Evolutionary conservation across 2,888 invertebrate species (phyloP).

Genomic region (Pristionchus fissidentatus): DNA sequence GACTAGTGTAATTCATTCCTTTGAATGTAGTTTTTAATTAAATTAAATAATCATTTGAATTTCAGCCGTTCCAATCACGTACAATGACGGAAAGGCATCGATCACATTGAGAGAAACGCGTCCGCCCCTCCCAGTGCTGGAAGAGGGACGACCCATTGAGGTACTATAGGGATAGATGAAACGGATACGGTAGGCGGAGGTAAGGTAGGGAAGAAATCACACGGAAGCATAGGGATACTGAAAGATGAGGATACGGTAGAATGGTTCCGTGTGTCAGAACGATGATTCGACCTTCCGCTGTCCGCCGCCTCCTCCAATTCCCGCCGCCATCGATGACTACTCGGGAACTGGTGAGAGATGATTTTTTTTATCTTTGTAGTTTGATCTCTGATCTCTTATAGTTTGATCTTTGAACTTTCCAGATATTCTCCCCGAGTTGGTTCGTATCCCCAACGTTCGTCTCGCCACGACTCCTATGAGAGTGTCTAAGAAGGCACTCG

Average conservation of each 20-base stretch:
- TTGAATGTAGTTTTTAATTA: too few relatives aligned
- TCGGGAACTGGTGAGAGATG: not conserved
- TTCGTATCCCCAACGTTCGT: conserved; percentile 4
- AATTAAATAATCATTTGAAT: not conserved
- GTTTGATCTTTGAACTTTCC: not conserved
- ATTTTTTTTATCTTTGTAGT: not conserved
- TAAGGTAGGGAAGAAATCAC: not conserved
- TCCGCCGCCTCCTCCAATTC: conserved; percentile 18
- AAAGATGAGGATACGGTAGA: not conserved
- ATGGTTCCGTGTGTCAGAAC: too few relatives aligned
- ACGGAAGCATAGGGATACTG: not conserved
- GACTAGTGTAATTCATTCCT: too few relatives aligned
- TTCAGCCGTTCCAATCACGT: conserved; percentile 15
- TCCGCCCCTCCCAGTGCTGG: not conserved
- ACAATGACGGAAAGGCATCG: not conserved
- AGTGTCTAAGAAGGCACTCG: not conserved
- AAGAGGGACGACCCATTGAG: conserved; percentile 21
- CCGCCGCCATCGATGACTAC: conserved; percentile 13
- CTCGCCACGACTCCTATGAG: not conserved
- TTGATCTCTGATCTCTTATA: not conserved
- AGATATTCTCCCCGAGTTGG: conserved; percentile 7
- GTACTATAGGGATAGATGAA: not conserved
- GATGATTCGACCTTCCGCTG: conserved; percentile 28
- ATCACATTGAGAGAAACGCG: not conserved
- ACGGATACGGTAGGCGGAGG: not conserved